Evolutionary conservation across 2,797 vertebrate species (phyloP).

Genomic region (Microchirus variegatus): DNA sequence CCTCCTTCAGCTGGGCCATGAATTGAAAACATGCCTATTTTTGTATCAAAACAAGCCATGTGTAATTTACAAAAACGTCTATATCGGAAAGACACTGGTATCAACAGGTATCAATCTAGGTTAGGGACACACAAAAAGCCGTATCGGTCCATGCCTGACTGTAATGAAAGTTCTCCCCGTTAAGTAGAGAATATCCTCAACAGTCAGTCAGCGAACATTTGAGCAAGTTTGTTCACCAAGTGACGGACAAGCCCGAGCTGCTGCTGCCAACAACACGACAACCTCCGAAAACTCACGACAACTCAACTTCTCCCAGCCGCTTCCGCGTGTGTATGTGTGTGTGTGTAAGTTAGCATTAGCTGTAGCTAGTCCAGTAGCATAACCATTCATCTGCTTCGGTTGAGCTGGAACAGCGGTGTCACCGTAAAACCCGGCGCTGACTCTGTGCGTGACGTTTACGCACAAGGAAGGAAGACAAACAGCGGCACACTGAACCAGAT

Average conservation of each 20-base stretch:
- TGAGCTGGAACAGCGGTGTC: slow-evolving; percentile 35
- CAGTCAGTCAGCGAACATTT: neutral
- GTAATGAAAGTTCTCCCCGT: neutral
- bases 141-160: no score
- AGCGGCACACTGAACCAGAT: neutral
- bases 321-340: neutral
- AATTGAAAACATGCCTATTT: no score
- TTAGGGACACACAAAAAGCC: no score
- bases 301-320: neutral
- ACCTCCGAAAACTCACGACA: neutral
- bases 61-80: no score
- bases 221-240: neutral
- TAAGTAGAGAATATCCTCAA: neutral
- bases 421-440: no score
- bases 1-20: no score
- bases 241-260: neutral
- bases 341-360: slow-evolving; percentile 58
- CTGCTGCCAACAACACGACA: neutral
- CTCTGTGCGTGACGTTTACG: neutral
- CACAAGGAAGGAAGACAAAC: neutral
- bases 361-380: slow-evolving; percentile 33
- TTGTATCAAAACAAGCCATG: no score
- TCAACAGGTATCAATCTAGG: no score
- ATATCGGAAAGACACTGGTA: no score
- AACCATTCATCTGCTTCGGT: slow-evolving; percentile 28